These are phyloP conservation scores for Anguilla rostrata DNA, from an alignment of 2,113 vertebrate species.

Conservation along the genomic window DNA sequence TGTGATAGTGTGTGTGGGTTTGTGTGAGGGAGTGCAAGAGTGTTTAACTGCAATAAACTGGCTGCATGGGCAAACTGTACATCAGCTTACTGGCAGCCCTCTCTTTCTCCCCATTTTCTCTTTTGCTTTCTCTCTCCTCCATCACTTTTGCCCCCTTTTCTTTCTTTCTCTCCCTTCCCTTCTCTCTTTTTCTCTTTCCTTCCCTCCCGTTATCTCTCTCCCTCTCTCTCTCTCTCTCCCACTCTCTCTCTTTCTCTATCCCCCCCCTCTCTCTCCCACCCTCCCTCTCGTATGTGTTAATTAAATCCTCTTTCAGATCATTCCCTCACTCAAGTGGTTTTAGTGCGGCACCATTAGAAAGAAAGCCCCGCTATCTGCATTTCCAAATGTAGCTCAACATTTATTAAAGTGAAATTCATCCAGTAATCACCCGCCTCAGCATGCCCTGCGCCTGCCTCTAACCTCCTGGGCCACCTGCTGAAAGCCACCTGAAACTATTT, in stretches of 20 bases:
- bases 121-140: constrained; percentile 35
- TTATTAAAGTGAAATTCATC: constrained; percentile 96
- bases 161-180: constrained; percentile 26
- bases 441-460: constrained; percentile 82
- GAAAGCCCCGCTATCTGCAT: constrained; percentile 86
- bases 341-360: constrained; percentile 79
- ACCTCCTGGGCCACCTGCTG: constrained; percentile 86
- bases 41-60: not conserved
- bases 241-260: not conserved
- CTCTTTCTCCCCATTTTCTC: not conserved
- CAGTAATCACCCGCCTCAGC: constrained; percentile 86
- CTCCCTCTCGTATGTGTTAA: constrained; percentile 78
- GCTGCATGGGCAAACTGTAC: not conserved
- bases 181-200: constrained; percentile 55
- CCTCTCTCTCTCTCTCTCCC: constrained; percentile 46
- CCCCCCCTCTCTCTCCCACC: constrained; percentile 1
- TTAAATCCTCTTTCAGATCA: constrained; percentile 92
- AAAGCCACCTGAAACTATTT: constrained; percentile 75
- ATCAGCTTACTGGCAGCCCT: not conserved
- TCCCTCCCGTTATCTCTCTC: constrained; percentile 45
- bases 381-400: constrained; percentile 92
- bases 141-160: constrained; percentile 47
- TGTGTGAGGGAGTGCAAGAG: not conserved
- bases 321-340: constrained; percentile 86
- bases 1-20: not conserved